Evolutionary conservation across 2,888 invertebrate genomes (phyloP), one percentile per base, ranked within the genome.

Genomic region (Himalopsyche kuldschensis): DNA sequence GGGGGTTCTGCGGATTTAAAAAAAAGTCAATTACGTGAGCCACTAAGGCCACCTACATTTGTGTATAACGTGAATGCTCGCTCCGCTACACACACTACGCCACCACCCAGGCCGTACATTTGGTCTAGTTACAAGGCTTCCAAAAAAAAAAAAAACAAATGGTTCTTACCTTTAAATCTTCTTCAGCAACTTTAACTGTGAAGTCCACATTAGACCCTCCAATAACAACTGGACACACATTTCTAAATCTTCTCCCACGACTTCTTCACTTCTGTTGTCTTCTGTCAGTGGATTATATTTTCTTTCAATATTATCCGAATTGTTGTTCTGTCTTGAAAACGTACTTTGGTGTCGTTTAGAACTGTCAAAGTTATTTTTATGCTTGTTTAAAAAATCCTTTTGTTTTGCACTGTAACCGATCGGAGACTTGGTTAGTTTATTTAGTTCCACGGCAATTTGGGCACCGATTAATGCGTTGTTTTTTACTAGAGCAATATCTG

Each of bases 381-480:
- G 6, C 6, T n/a, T n/a, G 1, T 55, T 55, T 20, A 55, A 55
- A 55, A 55, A 55, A 20, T 20, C 55, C 1, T 55, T 55, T 24
- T 20, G 55, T 20, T 55, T 20, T 55, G 5, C 8, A 8, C 24
- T 55, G 15, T 48, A 48, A 6, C 55, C 55, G 24, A 55, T 20
- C 32, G 17, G 46, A n/a, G 48, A 79, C 87, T 90, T 90, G 87
- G 88, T 89, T 86, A 91, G 87, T 88, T 91, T 90, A 88, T 91
- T 90, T 88, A 94, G 91, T 88, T 94, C 93, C 30, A 94, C 91
- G 2, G 97, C 96, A 87, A 98, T 96, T 89, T 95, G 91, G 81
- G 96, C 95, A 24, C 96, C 98, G 79, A 96, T 93, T 88, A 90
- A 91, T 1, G 98, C 99, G 90, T 99, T 99, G 90, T 99, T 98